Evolutionary conservation across 2,888 invertebrate genomes (phyloP).

Genomic region (Phasia obesa): DNA sequence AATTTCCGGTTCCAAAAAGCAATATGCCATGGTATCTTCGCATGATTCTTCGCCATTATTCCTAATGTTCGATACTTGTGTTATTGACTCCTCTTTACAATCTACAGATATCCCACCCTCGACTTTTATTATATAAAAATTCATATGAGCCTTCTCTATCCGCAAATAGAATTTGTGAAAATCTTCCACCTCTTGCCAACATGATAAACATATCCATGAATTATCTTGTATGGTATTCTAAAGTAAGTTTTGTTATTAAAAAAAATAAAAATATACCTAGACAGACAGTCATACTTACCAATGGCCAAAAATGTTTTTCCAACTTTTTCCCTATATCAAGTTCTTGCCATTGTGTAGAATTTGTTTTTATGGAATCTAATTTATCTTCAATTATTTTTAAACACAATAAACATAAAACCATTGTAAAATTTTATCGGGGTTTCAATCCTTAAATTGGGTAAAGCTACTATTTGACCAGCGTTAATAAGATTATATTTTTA

Average conservation of each 20-base stretch:
- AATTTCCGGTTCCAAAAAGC: constrained; percentile 46
- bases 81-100: constrained; percentile 15
- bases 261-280: not conserved
- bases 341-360: constrained; percentile 43
- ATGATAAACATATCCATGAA: constrained; percentile 40
- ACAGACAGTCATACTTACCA: constrained; percentile 18
- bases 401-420: constrained; percentile 52
- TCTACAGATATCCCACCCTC: not conserved
- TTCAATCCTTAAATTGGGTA: too few species aligned
- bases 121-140: constrained; percentile 40
- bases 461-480: too few species aligned
- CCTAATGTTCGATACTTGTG: not conserved
- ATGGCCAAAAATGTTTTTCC: constrained; percentile 56
- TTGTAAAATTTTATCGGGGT: too few species aligned
- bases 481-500: too few species aligned
- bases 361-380: constrained; percentile 25
- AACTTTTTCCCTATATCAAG: constrained; percentile 26
- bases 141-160: constrained; percentile 42
- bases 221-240: not conserved
- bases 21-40: constrained; percentile 13
- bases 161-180: constrained; percentile 57
- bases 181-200: constrained; percentile 40
- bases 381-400: constrained; percentile 41
- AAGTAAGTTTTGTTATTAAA: not conserved
- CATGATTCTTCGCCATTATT: not conserved